Conservation (phyloP, 2,797 vertebrate species). For the Phoebastria nigripes region DNA sequence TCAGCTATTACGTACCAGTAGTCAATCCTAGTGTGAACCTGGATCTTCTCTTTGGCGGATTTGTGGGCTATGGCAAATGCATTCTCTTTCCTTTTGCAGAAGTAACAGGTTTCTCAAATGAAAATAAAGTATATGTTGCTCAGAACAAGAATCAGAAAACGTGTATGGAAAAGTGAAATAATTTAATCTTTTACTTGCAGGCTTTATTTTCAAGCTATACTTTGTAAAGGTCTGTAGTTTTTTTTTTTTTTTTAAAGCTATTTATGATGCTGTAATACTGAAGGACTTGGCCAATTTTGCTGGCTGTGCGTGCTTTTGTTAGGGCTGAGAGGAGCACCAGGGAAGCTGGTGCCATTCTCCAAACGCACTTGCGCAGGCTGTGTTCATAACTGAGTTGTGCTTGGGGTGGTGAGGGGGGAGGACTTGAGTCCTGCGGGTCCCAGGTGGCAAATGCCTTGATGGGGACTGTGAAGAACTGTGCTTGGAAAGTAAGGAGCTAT, state of each 20-base stretch:
- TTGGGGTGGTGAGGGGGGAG: fast-evolving
- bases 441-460: not conserved
- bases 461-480: not conserved
- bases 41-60: not conserved
- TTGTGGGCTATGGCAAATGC: not conserved
- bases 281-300: not conserved
- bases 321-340: not conserved
- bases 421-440: not conserved
- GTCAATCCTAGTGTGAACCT: not conserved
- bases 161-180: not conserved
- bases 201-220: not conserved
- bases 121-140: not conserved
- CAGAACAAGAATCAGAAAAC: not conserved
- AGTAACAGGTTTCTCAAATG: not conserved
- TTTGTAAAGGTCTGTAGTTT: not conserved
- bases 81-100: not conserved
- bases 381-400: not conserved
- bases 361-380: not conserved
- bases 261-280: not conserved
- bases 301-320: not conserved
- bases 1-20: not conserved
- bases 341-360: not conserved
- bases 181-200: not conserved
- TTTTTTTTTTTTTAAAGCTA: not conserved
- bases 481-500: not conserved